Percentiles rank a stretch among this genome's conserved stretches.
phyloP scores from a whole-genome alignment of 64 coral and sea anemone species.

The Anthopleura sola region DNA sequence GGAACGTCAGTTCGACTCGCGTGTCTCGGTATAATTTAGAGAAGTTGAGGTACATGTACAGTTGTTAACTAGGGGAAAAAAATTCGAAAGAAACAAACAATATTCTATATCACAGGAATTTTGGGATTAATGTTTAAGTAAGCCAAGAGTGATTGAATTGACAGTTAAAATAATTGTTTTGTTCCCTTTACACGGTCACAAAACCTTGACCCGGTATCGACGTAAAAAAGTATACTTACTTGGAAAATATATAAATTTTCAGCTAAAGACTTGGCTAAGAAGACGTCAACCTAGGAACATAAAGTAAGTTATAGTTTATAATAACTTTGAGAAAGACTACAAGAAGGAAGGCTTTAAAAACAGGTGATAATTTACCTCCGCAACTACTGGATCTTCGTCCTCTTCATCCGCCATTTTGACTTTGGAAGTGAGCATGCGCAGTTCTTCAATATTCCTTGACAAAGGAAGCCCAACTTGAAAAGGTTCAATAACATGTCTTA shows the following conservation, averaged over 20 bases:
- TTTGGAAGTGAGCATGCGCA: neutral
- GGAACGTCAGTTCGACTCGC: neutral
- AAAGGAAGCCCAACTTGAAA: neutral
- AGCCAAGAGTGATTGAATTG: neutral
- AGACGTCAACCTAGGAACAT: slow-evolving; percentile 76
- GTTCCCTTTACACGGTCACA: neutral
- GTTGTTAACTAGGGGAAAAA: too few species aligned
- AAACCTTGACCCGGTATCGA: neutral
- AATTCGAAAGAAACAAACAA: too few species aligned
- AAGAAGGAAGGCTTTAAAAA: neutral
- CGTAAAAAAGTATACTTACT: slow-evolving; percentile 37
- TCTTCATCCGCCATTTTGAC: slow-evolving; percentile 96
- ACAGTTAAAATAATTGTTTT: neutral
- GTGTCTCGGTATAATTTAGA: too few species aligned
- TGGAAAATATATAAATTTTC: slow-evolving; percentile 91
- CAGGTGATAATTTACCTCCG: slow-evolving; percentile 49
- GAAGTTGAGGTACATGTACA: too few species aligned
- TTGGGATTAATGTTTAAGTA: neutral
- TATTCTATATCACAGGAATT: too few species aligned
- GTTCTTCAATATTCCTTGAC: neutral
- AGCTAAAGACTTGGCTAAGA: slow-evolving; percentile 82
- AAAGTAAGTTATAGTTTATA: neutral
- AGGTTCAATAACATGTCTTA: too few species aligned
- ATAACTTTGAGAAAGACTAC: neutral
- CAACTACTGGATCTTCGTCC: slow-evolving; percentile 77